These are phyloP conservation scores for Vesta saturnalis DNA, from an alignment of 2,888 invertebrate species.

Conservation along the genomic window DNA sequence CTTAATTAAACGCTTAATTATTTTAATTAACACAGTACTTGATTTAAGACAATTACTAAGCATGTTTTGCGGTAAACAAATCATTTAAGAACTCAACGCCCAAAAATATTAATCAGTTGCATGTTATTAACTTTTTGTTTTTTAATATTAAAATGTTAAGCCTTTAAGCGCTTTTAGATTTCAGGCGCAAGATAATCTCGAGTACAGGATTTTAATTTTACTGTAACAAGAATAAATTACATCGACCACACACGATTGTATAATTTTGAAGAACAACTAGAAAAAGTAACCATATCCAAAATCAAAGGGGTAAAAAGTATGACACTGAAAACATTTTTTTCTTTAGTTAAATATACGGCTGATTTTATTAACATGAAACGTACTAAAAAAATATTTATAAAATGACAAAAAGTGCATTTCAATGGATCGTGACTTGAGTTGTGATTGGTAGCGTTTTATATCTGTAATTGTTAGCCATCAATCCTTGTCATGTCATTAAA, in stretches of 20 bases:
- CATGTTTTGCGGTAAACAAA: too few relatives aligned
- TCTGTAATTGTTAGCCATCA: background rate
- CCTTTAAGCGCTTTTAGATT: background rate
- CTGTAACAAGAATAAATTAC: conserved; percentile 7
- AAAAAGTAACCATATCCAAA: background rate
- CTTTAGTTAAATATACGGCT: too few relatives aligned
- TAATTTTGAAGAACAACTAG: background rate
- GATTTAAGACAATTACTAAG: too few relatives aligned
- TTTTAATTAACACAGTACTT: background rate
- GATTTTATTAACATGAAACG: background rate
- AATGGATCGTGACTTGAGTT: background rate
- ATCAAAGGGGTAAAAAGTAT: too few relatives aligned
- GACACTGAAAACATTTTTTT: background rate
- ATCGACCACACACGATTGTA: background rate
- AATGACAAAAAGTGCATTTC: conserved; percentile 6
- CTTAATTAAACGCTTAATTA: background rate
- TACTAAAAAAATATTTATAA: background rate
- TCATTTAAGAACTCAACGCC: background rate
- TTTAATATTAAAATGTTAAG: background rate
- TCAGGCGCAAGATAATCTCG: too few relatives aligned
- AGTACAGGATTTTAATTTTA: background rate
- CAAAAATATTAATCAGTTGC: background rate
- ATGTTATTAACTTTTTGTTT: background rate
- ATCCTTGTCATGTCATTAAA: conserved; percentile 11
- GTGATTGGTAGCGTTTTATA: conserved; percentile 10